Percentiles rank a stretch among this genome's conserved stretches.
phyloP scores from a whole-genome alignment of 2,888 invertebrate species.

The Dryococelus australis region DNA sequence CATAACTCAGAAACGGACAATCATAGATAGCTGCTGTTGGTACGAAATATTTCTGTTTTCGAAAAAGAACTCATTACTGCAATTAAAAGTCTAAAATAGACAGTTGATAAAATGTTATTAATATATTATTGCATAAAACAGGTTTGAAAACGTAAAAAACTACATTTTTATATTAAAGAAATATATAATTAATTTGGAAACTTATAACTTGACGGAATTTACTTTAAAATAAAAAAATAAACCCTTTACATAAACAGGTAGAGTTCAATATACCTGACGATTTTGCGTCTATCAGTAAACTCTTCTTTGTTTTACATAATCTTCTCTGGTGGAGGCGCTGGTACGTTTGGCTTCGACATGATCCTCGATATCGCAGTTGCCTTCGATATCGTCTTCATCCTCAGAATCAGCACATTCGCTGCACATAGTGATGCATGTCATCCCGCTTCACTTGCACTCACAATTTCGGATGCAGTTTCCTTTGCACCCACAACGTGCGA shows the following conservation, averaged over 20 bases:
- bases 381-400: neutral
- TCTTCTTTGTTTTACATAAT: too few relatives aligned
- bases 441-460: too few relatives aligned
- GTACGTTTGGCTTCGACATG: neutral
- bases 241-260: too few relatives aligned
- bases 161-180: neutral
- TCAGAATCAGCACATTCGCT: neutral
- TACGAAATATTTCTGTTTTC: neutral
- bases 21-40: neutral
- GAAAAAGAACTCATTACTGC: neutral
- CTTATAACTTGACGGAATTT: neutral
- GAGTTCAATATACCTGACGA: too few relatives aligned
- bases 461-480: too few relatives aligned
- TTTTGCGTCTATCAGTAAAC: too few relatives aligned
- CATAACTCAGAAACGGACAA: neutral
- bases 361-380: neutral
- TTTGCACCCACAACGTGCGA: neutral
- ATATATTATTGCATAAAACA: too few relatives aligned
- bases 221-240: neutral
- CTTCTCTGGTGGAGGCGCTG: too few relatives aligned
- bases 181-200: neutral
- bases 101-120: too few relatives aligned
- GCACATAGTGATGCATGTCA: too few relatives aligned
- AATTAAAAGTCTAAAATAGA: too few relatives aligned
- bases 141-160: neutral